Percentiles rank a stretch among this genome's conserved stretches.
Conservation (phyloP, 2,888 invertebrate genomes). For the Carabus problematicus region DNA sequence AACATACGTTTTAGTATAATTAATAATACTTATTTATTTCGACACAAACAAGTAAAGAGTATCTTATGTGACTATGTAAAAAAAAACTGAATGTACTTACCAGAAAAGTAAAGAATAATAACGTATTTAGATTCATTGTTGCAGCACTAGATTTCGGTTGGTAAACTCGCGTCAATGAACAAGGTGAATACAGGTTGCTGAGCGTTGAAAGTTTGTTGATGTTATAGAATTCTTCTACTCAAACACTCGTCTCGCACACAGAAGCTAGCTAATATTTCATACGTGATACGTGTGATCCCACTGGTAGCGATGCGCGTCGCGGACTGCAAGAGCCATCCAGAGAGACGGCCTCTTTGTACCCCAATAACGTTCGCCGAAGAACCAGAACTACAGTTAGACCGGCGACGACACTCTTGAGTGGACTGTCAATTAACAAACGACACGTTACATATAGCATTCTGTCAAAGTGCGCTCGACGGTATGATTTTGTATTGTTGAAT, state of each 20-base stretch:
- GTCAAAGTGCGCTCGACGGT: background rate
- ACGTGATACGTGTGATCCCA: constrained; percentile 18
- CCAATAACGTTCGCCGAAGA: constrained; percentile 39
- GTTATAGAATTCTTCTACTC: constrained; percentile 5
- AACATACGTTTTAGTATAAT: background rate
- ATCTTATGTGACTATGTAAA: background rate
- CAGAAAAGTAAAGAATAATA: constrained; percentile 30
- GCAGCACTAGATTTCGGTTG: background rate
- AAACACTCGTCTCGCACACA: constrained; percentile 14
- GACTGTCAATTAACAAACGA: constrained; percentile 33
- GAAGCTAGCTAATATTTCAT: background rate
- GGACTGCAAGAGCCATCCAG: constrained; percentile 36
- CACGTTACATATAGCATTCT: constrained; percentile 2
- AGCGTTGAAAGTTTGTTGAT: no score
- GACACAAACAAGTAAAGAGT: no score
- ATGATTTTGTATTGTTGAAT: constrained; percentile 14
- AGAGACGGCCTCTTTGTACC: constrained; percentile 41
- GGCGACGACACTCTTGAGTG: constrained; percentile 14
- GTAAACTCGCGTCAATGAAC: background rate
- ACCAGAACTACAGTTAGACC: constrained; percentile 38
- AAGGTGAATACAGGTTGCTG: no score
- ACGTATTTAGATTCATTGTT: constrained; percentile 17
- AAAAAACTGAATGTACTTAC: constrained; percentile 16
- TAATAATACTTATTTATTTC: no score
- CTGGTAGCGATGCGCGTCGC: constrained; percentile 25